These are phyloP conservation scores for Eristalis pertinax DNA, from an alignment of 2,888 invertebrate genomes.

Conservation along the genomic window DNA sequence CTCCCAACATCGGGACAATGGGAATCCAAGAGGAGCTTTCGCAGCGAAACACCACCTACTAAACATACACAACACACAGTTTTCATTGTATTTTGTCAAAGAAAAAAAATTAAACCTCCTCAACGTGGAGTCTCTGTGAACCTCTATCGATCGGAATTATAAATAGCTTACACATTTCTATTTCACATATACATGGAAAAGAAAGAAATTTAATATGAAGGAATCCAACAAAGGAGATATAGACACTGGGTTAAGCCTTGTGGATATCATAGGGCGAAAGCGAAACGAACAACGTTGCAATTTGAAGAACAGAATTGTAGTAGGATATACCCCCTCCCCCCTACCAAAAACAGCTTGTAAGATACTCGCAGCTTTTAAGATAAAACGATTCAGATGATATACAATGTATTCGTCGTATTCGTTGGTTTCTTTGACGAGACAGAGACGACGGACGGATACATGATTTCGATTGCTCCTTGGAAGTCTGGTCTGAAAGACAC, in stretches of 20 bases:
- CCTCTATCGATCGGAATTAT: conserved; percentile 31
- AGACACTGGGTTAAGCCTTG: neutral
- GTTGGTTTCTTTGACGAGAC: neutral
- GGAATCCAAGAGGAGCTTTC: conserved; percentile 4
- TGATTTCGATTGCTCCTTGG: neutral
- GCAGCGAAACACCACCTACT: neutral
- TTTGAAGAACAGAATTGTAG: neutral
- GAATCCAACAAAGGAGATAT: conserved; percentile 8
- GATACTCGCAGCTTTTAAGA: neutral
- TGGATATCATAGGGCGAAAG: too few relatives aligned
- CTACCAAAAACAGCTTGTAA: neutral
- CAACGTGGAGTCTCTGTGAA: conserved; percentile 4
- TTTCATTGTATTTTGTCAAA: neutral
- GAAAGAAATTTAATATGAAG: conserved; percentile 20
- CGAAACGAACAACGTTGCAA: neutral
- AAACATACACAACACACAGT: neutral
- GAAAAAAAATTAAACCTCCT: neutral
- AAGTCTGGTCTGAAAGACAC: neutral
- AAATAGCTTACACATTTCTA: conserved; percentile 32
- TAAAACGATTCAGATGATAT: too few relatives aligned
- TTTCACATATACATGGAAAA: neutral
- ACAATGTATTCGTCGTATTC: neutral
- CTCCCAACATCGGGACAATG: neutral
- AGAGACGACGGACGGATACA: neutral
- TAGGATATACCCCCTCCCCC: neutral